Evolutionary conservation across 2,113 vertebrate species (phyloP).

Genomic region (Chrysochloris asiatica): DNA sequence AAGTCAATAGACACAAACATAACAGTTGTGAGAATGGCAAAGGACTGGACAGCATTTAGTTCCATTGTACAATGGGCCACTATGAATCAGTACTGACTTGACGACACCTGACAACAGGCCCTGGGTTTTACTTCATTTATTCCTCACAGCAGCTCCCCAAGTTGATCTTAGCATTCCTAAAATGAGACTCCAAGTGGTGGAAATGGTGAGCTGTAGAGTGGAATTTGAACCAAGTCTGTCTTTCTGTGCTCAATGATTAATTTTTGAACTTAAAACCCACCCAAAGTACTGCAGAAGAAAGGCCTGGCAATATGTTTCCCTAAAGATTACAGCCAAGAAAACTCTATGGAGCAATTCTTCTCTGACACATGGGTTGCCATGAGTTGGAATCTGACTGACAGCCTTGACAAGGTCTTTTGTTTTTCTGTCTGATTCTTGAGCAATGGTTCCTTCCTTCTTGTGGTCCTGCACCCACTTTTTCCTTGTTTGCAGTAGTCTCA

Average conservation of each 20-base stretch:
- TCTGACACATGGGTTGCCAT: background rate
- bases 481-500: background rate
- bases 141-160: background rate
- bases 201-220: no score
- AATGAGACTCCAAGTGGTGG: background rate
- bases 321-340: background rate
- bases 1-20: background rate
- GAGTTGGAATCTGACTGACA: background rate
- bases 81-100: background rate
- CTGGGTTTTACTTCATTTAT: no score
- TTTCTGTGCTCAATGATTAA: background rate
- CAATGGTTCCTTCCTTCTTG: accelerated
- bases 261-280: background rate
- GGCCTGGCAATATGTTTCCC: background rate
- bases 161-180: background rate
- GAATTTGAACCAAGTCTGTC: background rate
- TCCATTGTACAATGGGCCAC: background rate
- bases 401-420: background rate
- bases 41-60: background rate
- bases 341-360: background rate
- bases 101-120: background rate
- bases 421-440: background rate
- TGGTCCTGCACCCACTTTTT: background rate
- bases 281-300: background rate
- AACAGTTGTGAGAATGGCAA: background rate